Conservation (phyloP, 2,113 vertebrate genomes). For the Choloepus hoffmanni region DNA sequence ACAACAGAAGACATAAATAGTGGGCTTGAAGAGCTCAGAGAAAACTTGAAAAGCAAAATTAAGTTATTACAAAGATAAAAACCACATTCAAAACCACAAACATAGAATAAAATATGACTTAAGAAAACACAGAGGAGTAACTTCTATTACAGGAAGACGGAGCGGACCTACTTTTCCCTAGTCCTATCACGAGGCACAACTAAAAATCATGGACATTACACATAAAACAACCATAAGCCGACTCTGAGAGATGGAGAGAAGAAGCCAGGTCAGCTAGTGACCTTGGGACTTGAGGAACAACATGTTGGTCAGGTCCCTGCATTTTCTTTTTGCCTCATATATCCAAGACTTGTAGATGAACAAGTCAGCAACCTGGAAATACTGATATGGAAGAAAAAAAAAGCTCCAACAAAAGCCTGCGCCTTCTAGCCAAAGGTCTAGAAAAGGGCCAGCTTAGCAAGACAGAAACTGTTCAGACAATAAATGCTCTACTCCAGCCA, state of each 20-base stretch:
- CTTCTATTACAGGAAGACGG: neutral
- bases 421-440: too few species aligned
- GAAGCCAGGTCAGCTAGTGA: too few species aligned
- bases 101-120: neutral
- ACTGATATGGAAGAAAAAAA: too few species aligned
- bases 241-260: neutral
- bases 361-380: too few species aligned
- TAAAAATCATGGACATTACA: neutral
- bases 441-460: too few species aligned
- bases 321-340: too few species aligned
- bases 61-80: conserved; percentile 29
- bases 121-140: neutral
- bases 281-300: too few species aligned
- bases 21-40: neutral
- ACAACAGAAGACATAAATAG: conserved; percentile 28
- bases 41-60: neutral
- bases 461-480: too few species aligned
- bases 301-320: too few species aligned
- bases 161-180: neutral
- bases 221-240: neutral
- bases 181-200: neutral
- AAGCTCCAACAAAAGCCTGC: too few species aligned
- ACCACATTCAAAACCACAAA: conserved; percentile 25
- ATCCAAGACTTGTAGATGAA: too few species aligned
- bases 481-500: too few species aligned